phyloP scores from a whole-genome alignment of 2,797 vertebrate genomes.

The Pelodytes ibericus region DNA sequence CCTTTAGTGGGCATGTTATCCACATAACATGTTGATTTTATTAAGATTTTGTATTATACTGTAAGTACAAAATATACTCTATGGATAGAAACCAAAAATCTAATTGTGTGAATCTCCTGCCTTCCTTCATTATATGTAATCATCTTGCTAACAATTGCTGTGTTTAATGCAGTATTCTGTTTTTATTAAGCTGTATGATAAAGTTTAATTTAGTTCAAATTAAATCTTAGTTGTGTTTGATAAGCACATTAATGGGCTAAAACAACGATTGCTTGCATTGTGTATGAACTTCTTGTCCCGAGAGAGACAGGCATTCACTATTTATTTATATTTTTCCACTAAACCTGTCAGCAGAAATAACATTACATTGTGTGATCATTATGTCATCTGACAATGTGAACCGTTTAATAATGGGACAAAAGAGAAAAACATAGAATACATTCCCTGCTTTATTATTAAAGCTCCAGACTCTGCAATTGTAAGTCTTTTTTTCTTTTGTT shows the following conservation, averaged over 20 bases:
- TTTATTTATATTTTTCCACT: background rate
- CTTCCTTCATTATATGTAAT: background rate
- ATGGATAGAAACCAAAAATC: background rate
- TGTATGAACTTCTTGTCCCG: background rate
- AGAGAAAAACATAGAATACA: too few relatives aligned
- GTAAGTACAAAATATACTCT: background rate
- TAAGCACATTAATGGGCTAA: background rate
- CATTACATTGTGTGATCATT: background rate
- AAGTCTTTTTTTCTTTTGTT: too few relatives aligned
- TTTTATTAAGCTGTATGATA: constrained; percentile 18
- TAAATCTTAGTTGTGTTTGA: constrained; percentile 16
- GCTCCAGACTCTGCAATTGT: too few relatives aligned
- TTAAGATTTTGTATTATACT: background rate
- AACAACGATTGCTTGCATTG: constrained; percentile 5
- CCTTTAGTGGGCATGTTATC: too few relatives aligned
- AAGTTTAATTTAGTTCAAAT: constrained; percentile 18
- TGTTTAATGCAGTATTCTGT: background rate
- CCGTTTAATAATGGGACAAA: too few relatives aligned
- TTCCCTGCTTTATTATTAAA: too few relatives aligned
- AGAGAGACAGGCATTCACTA: background rate
- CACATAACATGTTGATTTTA: too few relatives aligned
- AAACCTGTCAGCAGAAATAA: constrained; percentile 5
- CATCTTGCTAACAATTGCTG: background rate
- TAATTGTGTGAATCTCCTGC: background rate
- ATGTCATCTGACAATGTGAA: background rate